phyloP scores from a whole-genome alignment of 1,140 invertebrate genomes.

The Procambarus clarkii region DNA sequence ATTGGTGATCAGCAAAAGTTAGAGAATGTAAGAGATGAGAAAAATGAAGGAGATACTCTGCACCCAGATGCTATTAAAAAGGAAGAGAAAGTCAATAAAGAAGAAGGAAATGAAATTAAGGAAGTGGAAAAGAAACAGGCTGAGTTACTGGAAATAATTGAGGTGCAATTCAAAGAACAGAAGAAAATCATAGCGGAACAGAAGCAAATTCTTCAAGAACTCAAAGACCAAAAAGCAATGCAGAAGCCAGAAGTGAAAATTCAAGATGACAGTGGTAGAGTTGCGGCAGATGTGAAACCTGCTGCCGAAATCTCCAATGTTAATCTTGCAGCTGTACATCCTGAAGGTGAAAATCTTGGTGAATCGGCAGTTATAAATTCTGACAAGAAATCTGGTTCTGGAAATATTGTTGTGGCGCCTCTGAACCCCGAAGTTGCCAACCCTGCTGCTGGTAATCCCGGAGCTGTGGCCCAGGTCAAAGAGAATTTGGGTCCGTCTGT shows the following conservation, averaged over 20 bases:
- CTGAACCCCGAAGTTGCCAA: background rate
- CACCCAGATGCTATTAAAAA: slow-evolving; percentile 59
- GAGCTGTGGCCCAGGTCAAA: background rate
- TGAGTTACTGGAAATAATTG: slow-evolving; percentile 52
- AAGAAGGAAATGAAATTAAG: background rate
- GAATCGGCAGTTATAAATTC: background rate
- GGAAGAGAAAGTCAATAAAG: slow-evolving; percentile 52
- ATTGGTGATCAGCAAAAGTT: background rate
- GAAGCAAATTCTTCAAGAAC: slow-evolving; percentile 58
- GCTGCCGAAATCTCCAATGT: background rate
- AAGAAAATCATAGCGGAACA: slow-evolving; percentile 51
- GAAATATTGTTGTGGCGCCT: background rate
- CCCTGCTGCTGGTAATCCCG: background rate
- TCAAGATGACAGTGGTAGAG: background rate
- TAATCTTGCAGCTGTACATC: background rate
- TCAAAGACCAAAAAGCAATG: slow-evolving; percentile 53
- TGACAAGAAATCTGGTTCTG: background rate
- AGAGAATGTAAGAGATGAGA: background rate
- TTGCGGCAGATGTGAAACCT: background rate
- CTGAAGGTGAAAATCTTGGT: background rate
- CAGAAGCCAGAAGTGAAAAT: slow-evolving; percentile 21
- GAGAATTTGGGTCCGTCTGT: no score
- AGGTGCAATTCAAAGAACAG: slow-evolving; percentile 52
- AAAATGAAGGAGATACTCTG: slow-evolving; percentile 17
- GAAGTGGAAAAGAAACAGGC: slow-evolving; percentile 39